Percentiles rank a stretch among this genome's conserved stretches.
phyloP scores from a whole-genome alignment of 1,140 invertebrate genomes.

The Cotesia vestalis region DNA sequence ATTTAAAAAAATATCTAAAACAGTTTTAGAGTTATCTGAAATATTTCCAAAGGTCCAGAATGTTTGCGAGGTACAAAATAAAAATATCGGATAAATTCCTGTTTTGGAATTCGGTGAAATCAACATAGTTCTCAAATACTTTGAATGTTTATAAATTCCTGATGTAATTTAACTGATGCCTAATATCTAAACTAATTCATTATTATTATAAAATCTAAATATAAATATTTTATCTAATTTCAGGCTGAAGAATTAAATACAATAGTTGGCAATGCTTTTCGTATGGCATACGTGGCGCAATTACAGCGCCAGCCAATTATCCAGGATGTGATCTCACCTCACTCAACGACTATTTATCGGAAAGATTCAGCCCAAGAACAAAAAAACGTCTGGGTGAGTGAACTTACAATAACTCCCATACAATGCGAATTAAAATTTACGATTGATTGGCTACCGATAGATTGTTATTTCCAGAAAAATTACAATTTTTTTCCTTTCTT shows the following conservation, averaged over 20 bases:
- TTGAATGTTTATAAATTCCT: no score
- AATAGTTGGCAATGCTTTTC: constrained; percentile 89
- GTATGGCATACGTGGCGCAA: constrained; percentile 89
- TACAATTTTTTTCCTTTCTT: not conserved
- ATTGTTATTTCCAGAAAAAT: not conserved
- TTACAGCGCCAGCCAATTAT: constrained; percentile 73
- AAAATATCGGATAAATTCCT: no score
- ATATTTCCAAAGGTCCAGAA: no score
- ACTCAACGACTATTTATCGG: constrained; percentile 57
- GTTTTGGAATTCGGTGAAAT: no score
- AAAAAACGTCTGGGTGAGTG: constrained; percentile 68
- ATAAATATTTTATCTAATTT: constrained; percentile 51
- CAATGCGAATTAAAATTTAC: constrained; percentile 11
- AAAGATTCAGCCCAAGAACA: constrained; percentile 59
- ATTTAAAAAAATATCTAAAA: no score
- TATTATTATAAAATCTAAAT: no score
- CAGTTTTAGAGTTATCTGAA: no score
- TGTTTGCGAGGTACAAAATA: no score
- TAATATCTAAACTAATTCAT: no score
- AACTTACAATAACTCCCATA: not conserved
- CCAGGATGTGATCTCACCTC: constrained; percentile 67
- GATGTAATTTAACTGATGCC: no score
- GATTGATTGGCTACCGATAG: no score
- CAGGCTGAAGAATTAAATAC: constrained; percentile 89
- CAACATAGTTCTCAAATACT: no score